Base-by-base conservation (phyloP, 2,888 invertebrate species). In the Polydrusus pterygomalis region DNA sequence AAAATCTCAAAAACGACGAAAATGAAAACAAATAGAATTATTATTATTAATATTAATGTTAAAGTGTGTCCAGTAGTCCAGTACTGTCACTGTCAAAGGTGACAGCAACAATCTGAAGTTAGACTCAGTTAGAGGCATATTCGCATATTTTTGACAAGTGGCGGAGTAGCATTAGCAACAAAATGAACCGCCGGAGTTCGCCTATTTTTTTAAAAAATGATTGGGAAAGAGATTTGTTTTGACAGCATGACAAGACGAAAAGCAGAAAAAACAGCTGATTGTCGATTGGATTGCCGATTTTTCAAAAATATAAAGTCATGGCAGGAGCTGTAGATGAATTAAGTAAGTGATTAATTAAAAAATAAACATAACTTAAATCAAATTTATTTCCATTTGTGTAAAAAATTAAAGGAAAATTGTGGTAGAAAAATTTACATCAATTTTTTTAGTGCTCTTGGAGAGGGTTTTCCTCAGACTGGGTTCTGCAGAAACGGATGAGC, bases 401-500 rank as follows among this genome's bases (percentile, higher is more conserved):
- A 43, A n/a, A 11, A 40, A 40, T 40, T 11, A 40, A 40, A 43
- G 43, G 1, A 34, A 34, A 43, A n/a, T 13, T 43, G 10, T n/a
- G 5, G 25, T 25, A 25, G 25, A 25, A 25, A 25, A 25, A 25
- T 25, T 25, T 25, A 25, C 25, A 25, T 20, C 6, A 18, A 51
- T 20, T 51, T 38, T 75, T 89, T 69, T 83, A 96, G 96, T 94
- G 87, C 90, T 97, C 64, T 89, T 97, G 85, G 97, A 97, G 87
- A 90, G 97, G 80, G 97, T 97, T 13, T 94, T 97, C 84, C 89
- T 97, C 72, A 92, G 97, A 63, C 91, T 97, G 80, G 97, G 97
- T 17, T 94, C 94, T 82, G 95, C 96, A 1, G 96, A 97, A 81
- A 93, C 93, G 7, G 97, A 98, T 89, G 96, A 96, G 70, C 95